Evolutionary conservation across 1,140 invertebrate species (phyloP), one percentile per base, ranked within the genome.

Genomic region (Zaprionus kolodkinae): DNA sequence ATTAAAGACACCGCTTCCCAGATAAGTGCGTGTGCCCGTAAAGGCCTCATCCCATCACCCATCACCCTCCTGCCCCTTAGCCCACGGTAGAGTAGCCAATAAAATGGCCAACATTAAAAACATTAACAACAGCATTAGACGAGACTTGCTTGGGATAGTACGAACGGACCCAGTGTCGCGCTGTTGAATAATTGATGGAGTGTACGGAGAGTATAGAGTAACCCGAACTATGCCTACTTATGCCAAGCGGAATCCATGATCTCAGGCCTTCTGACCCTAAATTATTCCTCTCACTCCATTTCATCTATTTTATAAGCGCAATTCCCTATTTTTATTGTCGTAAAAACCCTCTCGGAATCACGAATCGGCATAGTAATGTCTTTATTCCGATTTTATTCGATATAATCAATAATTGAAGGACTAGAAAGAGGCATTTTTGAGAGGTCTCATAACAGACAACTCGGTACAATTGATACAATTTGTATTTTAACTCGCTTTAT

Each of bases 41-140:
- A 21, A 21, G 36, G 43, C 56, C 40, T 15, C 17, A 50, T 50
- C 10, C 15, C 11, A 7, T 15, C n/a, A 13, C 10, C 15, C 11
- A 7, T 15, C n/a, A 13, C n/a, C 13, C n/a, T 7, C 4, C 17
- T 15, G 17, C 45, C 9, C 45, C 11, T 6, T 12, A 7, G 7
- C 50, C 12, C n/a, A n/a, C n/a, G 25, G 54, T 56, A 50, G 64
- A 79, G 83, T 79, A 71, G 83, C 83, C 76, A 78, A 88, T 88
- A 83, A 84, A 88, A 89, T 50, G 67, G 69, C 68, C 69, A 73
- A 66, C 84, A 87, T 84, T 88, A 84, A 84, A 88, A 81, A 83
- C 77, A 88, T 88, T 84, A 88, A 88, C 73, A 78, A 86, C 74
- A 68, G 80, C 83, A 86, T 83, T 83, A 88, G 72, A 74, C 55